Evolutionary conservation across 2,888 invertebrate species (phyloP), one percentile per base, ranked within the genome.

Genomic region (Crematogaster levior): DNA sequence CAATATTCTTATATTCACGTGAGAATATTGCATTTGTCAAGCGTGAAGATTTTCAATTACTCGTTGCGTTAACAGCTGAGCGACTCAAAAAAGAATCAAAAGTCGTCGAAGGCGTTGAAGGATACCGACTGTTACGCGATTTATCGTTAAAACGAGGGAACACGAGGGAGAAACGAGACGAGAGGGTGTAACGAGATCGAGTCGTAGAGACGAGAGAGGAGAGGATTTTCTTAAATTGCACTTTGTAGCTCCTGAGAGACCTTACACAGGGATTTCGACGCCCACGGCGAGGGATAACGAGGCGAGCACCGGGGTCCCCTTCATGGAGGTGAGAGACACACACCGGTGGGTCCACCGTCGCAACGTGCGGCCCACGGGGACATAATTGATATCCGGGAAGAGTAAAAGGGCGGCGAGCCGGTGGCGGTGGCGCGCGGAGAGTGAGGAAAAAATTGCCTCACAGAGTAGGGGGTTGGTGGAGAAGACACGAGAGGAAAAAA

Each of bases 251-350:
- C 89, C 91, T 89, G 91, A 90, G 89, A 88, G 89, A 88, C 88
- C 88, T 89, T 89, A 88, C 87, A 88, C 85, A 86, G 85, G 86
- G 90, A 90, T 90, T 90, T 91, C 90, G 88, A 92, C 90, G 92
- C 92, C 92, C 92, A 91, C 90, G 90, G 91, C 89, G 89, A 91
- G 88, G 91, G 91, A 92, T 92, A 92, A 92, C 92, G 92, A 92
- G 92, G 90, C 89, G 89, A 86, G 85, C 75, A 60, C 70, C 84
- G 79, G 30, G 77, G 46, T 60, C 56, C 53, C 80, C 61, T 65
- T 82, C 80, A 73, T 84, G 83, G 85, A 90, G 90, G 90, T 90
- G 91, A 91, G 77, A 79, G 89, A 91, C 90, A 86, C 90, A 89
- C 90, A 86, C 90, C 91, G 86, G 91, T 91, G 86, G 89, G 91